Conservation (phyloP, 2,888 invertebrate species). For the Notodonta ziczac region DNA sequence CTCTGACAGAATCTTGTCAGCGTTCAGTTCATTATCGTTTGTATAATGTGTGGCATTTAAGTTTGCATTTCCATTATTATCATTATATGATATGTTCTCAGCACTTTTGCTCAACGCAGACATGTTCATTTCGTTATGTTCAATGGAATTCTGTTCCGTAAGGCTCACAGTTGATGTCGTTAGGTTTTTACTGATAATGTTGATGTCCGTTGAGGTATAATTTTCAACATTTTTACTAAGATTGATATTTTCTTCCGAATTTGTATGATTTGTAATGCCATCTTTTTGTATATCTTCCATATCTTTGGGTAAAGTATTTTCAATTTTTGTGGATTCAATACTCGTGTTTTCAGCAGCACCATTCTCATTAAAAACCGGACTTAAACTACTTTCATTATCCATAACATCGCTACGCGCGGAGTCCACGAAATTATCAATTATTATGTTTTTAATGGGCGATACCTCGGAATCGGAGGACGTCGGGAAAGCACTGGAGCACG, state of each 20-base stretch:
- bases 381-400: slow-evolving; percentile 40
- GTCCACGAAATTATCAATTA: slow-evolving; percentile 22
- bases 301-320: slow-evolving; percentile 38
- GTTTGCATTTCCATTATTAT: slow-evolving; percentile 28
- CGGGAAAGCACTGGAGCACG: slow-evolving; percentile 45
- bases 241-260: slow-evolving; percentile 12
- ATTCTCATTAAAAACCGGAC: slow-evolving; percentile 45
- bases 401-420: slow-evolving; percentile 18
- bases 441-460: slow-evolving; percentile 45
- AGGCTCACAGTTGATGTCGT: slow-evolving; percentile 67
- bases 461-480: slow-evolving; percentile 49
- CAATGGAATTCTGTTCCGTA: slow-evolving; percentile 47
- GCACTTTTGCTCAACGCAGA: slow-evolving; percentile 64
- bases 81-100: slow-evolving; percentile 53
- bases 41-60: no score
- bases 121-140: slow-evolving; percentile 43
- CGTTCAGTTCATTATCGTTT: slow-evolving; percentile 57
- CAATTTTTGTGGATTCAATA: slow-evolving; percentile 32
- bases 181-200: slow-evolving; percentile 39
- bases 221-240: slow-evolving; percentile 19
- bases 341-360: slow-evolving; percentile 30
- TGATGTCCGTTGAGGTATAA: slow-evolving; percentile 19
- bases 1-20: slow-evolving; percentile 64
- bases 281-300: slow-evolving; percentile 17
- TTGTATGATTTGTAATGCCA: slow-evolving; percentile 16